Conservation (phyloP, 2,113 vertebrate genomes). For the Thomomys bottae region DNA sequence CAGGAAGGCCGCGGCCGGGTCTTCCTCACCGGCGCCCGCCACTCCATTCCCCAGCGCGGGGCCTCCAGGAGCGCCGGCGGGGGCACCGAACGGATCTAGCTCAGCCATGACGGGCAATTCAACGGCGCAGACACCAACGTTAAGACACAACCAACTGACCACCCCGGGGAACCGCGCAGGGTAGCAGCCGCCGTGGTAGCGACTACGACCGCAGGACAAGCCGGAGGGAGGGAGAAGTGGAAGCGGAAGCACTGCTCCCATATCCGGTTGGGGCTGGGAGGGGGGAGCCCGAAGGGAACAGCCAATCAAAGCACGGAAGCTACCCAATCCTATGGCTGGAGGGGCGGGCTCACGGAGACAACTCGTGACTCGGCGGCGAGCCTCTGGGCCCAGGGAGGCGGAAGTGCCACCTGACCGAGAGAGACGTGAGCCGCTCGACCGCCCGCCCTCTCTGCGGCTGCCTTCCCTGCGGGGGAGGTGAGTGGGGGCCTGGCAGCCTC, state of each 20-base stretch:
- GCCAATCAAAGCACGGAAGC: slow-evolving; percentile 46
- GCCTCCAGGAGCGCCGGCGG: slow-evolving; percentile 56
- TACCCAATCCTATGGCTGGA: slow-evolving; percentile 50
- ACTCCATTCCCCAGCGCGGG: slow-evolving; percentile 82
- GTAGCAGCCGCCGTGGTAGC: slow-evolving; percentile 29
- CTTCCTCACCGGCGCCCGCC: slow-evolving; percentile 89
- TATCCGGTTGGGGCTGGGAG: slow-evolving; percentile 71
- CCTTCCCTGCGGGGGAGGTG: neutral
- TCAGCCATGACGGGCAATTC: slow-evolving; percentile 72
- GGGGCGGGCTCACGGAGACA: neutral
- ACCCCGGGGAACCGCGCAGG: neutral
- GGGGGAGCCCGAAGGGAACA: neutral
- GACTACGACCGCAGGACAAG: neutral
- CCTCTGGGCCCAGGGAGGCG: neutral
- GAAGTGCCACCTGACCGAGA: neutral
- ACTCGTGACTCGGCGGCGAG: slow-evolving; percentile 66
- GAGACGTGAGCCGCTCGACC: accelerated
- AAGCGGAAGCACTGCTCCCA: slow-evolving; percentile 63
- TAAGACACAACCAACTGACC: slow-evolving; percentile 6
- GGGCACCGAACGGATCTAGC: slow-evolving; percentile 75
- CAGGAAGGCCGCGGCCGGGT: slow-evolving; percentile 94
- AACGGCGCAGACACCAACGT: slow-evolving; percentile 33
- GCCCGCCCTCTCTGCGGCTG: neutral
- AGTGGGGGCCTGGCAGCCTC: too few species aligned
- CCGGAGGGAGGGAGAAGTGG: neutral